Conservation (phyloP, 1,140 invertebrate genomes). For the Drosophila repleta region DNA sequence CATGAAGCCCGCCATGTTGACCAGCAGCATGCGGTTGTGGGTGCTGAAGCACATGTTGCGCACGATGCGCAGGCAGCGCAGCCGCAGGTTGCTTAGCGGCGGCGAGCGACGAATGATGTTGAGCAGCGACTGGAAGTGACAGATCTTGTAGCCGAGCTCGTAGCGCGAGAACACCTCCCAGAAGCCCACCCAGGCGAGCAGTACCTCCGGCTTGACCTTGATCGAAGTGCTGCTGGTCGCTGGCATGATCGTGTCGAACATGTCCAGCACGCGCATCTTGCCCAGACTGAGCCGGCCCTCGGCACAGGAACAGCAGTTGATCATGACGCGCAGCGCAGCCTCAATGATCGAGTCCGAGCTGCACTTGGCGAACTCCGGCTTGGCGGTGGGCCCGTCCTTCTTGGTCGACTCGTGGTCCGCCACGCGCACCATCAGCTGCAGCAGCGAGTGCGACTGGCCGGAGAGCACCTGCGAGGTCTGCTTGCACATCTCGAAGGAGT, state of each 20-base stretch:
- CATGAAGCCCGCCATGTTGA: constrained; percentile 41
- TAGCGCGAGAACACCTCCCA: constrained; percentile 84
- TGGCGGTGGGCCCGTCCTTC: constrained; percentile 31
- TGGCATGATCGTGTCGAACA: constrained; percentile 75
- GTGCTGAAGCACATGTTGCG: constrained; percentile 75
- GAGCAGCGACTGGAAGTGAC: constrained; percentile 60
- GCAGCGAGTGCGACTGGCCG: constrained; percentile 57
- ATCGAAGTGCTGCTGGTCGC: neutral
- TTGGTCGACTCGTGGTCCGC: constrained; percentile 64
- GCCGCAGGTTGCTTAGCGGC: constrained; percentile 25
- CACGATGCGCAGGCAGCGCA: constrained; percentile 60
- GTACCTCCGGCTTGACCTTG: constrained; percentile 83
- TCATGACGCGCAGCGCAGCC: constrained; percentile 56
- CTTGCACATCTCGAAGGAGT: constrained; percentile 72
- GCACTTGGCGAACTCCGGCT: neutral
- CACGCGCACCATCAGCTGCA: constrained; percentile 64
- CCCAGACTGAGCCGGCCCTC: constrained; percentile 63
- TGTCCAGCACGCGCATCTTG: constrained; percentile 82
- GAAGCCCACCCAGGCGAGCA: constrained; percentile 84
- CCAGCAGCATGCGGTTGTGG: constrained; percentile 54
- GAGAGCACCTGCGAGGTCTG: constrained; percentile 45
- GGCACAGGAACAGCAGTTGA: constrained; percentile 68
- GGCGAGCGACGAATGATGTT: constrained; percentile 28
- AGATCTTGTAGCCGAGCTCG: constrained; percentile 71
- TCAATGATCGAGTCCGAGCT: constrained; percentile 33